These are phyloP conservation scores for Istiophorus platypterus DNA, from an alignment of 2,113 vertebrate species.

Conservation along the genomic window DNA sequence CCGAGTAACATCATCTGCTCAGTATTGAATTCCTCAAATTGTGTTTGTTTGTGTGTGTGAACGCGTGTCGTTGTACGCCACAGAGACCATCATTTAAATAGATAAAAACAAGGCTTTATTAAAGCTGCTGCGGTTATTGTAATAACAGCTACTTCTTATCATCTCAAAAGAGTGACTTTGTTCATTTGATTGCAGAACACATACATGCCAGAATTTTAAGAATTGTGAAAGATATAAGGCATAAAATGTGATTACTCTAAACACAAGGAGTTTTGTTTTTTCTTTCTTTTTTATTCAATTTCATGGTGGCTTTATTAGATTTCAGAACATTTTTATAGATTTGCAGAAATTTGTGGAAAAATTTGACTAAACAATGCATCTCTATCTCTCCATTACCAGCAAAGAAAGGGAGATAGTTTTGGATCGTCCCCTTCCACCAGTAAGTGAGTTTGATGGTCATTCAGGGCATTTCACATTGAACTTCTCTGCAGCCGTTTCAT, in stretches of 20 bases:
- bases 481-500: slow-evolving; percentile 37
- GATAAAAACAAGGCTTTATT: slow-evolving; percentile 32
- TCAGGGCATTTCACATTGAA: slow-evolving; percentile 23
- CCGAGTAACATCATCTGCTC: slow-evolving; percentile 32
- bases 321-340: background rate
- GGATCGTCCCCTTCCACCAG: slow-evolving; percentile 47
- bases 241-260: background rate
- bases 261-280: background rate
- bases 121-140: slow-evolving; percentile 8
- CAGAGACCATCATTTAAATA: slow-evolving; percentile 10
- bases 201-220: background rate
- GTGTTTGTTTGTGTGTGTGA: slow-evolving; percentile 16
- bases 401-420: slow-evolving; percentile 25
- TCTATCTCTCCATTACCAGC: slow-evolving; percentile 12
- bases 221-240: background rate
- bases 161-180: background rate
- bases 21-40: slow-evolving; percentile 3
- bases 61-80: background rate
- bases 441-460: slow-evolving; percentile 37
- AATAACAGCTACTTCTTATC: background rate
- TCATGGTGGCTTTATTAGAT: background rate
- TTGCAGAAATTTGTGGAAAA: background rate
- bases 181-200: background rate
- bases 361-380: slow-evolving; percentile 11
- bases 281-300: too few species aligned